Conservation (phyloP, 2,113 vertebrate species). For the Craseonycteris thonglongyai region DNA sequence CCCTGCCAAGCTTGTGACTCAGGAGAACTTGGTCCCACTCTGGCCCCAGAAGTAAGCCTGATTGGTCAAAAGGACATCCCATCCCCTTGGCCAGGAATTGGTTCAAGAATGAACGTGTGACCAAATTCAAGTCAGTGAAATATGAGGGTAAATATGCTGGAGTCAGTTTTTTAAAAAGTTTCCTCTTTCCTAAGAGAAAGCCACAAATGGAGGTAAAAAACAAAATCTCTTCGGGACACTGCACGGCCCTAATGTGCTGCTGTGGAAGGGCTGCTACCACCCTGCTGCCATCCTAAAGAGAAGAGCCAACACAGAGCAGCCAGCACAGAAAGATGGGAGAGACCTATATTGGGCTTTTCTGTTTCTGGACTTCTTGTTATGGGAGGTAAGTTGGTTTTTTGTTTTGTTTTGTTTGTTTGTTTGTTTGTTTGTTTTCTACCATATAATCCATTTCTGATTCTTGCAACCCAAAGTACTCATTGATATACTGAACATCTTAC, state of each 20-base stretch:
- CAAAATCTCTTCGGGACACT: background rate
- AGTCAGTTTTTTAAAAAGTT: background rate
- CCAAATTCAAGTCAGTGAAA: constrained; percentile 10
- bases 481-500: background rate
- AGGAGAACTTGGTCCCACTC: background rate
- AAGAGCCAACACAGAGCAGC: background rate
- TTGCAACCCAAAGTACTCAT: background rate
- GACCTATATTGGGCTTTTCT: background rate
- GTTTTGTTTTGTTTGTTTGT: background rate
- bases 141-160: background rate
- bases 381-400: background rate
- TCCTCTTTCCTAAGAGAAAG: background rate
- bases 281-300: background rate
- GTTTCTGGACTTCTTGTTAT: background rate
- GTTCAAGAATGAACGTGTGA: background rate
- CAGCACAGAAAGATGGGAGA: background rate
- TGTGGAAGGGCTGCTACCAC: background rate
- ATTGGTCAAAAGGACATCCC: background rate
- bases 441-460: background rate
- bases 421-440: background rate
- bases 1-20: background rate
- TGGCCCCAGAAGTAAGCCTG: background rate
- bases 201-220: background rate
- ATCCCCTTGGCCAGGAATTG: background rate
- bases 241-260: background rate